Evolutionary conservation across 2,888 invertebrate genomes (phyloP).

Genomic region (Thelaira solivaga): DNA sequence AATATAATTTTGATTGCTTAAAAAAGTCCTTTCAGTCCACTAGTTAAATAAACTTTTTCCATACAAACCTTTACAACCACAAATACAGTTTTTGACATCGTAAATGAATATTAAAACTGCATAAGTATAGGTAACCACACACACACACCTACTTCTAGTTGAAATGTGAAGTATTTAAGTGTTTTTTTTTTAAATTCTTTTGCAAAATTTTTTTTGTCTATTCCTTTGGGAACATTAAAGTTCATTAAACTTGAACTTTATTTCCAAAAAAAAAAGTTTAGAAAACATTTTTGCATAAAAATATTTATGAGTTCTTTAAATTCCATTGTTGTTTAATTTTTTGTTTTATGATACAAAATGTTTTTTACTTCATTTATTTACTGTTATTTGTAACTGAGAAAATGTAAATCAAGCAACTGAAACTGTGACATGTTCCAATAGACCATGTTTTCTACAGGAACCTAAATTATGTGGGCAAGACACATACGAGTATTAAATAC

Average conservation of each 20-base stretch:
- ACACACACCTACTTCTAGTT: no score
- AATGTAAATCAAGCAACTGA: not conserved
- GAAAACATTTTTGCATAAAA: not conserved
- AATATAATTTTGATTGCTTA: no score
- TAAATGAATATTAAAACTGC: no score
- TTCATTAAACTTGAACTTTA: conserved; percentile 8
- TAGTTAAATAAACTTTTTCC: no score
- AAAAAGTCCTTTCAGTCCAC: no score
- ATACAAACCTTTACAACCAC: no score
- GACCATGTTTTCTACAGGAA: no score
- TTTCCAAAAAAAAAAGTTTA: not conserved
- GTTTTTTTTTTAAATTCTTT: not conserved
- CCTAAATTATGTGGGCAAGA: no score
- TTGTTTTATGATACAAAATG: not conserved
- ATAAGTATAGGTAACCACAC: no score
- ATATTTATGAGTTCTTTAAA: not conserved
- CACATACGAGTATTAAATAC: no score
- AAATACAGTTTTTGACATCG: no score
- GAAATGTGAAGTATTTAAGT: not conserved
- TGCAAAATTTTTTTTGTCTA: not conserved
- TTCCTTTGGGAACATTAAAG: not conserved
- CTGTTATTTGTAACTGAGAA: not conserved
- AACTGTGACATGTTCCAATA: no score
- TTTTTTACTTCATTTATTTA: not conserved
- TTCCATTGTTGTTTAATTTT: conserved; percentile 12